Evolutionary conservation across 2,888 invertebrate genomes (phyloP), one percentile per base, ranked within the genome.

Genomic region (Quadroppia sp.): DNA sequence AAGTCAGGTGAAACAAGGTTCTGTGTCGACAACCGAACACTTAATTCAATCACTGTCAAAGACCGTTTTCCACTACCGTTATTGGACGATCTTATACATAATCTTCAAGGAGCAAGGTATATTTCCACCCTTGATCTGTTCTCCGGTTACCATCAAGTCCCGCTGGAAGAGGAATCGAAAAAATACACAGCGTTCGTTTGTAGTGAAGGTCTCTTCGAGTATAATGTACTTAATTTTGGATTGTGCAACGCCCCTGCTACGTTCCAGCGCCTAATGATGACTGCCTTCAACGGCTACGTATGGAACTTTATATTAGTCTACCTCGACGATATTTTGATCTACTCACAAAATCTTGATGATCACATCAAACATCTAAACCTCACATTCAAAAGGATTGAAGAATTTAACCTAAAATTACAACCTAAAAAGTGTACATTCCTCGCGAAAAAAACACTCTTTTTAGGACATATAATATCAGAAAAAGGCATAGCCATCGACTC

Each of bases 241-340:
- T 20, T 76, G 3, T 15, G 17, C 1, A 67, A 69, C 13, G 74
- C 61, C 13, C 74, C 75, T 7, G 74, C 74, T 0, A 28, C 36
- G 15, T 76, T 76, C 61, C 75, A 76, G 50, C 75, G 78, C 1
- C 71, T 76, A n/a, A 80, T 80, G 20, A 20, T 1, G 17, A 4
- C 17, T n/a, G 6, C 2, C 1, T 50, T 50, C 20, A 20, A 50
- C 17, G 50, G 20, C 1, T 73, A 78, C 15, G 76, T 77, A n/a
- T 78, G 76, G 75, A 53, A 69, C 7, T 73, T 71, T 11, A 74
- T 76, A 17, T 40, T 79, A 2, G 76, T 78, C 7, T 80, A 79
- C 59, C 48, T 79, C 2, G 78, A 80, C 36, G 78, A 80, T 50
- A 75, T 78, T 0, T 74, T 80, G 11, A 74, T 79, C 2, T 77